These are phyloP conservation scores for Cynoglossus semilaevis DNA, from an alignment of 2,113 vertebrate species.

Conservation along the genomic window DNA sequence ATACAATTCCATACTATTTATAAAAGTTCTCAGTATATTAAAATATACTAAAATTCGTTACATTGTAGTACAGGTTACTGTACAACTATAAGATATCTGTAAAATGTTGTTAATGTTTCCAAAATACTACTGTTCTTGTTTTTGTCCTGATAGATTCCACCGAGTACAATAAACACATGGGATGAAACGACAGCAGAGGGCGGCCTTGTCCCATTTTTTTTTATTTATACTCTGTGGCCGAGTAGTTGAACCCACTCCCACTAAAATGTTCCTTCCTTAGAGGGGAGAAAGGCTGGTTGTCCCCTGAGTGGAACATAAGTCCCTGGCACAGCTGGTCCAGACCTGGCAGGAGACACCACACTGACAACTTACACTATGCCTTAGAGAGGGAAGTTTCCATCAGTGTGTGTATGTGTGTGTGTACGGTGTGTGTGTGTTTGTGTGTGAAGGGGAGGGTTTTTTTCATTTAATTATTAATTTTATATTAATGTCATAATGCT, in stretches of 20 bases:
- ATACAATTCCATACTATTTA: too few species aligned
- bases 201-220: conserved; percentile 51
- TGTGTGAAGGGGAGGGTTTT: background rate
- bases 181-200: conserved; percentile 68
- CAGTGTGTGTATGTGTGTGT: conserved; percentile 31
- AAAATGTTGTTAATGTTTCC: too few species aligned
- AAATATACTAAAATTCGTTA: too few species aligned
- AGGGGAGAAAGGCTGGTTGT: conserved; percentile 43
- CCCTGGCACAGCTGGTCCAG: conserved; percentile 54
- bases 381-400: conserved; percentile 60
- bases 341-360: conserved; percentile 57
- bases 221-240: conserved; percentile 16
- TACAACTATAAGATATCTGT: too few species aligned
- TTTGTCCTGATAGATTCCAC: too few species aligned
- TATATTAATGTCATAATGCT: conserved; percentile 32
- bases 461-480: conserved; percentile 33
- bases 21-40: too few species aligned
- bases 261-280: conserved; percentile 9
- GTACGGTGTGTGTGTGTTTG: too few species aligned
- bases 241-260: conserved; percentile 34
- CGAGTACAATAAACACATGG: too few species aligned
- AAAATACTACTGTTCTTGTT: too few species aligned
- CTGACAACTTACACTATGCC: conserved; percentile 49
- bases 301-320: conserved; percentile 63
- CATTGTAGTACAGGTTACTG: too few species aligned